Conservation (phyloP, 2,797 vertebrate species). For the Phrynocephalus guinanensis region DNA sequence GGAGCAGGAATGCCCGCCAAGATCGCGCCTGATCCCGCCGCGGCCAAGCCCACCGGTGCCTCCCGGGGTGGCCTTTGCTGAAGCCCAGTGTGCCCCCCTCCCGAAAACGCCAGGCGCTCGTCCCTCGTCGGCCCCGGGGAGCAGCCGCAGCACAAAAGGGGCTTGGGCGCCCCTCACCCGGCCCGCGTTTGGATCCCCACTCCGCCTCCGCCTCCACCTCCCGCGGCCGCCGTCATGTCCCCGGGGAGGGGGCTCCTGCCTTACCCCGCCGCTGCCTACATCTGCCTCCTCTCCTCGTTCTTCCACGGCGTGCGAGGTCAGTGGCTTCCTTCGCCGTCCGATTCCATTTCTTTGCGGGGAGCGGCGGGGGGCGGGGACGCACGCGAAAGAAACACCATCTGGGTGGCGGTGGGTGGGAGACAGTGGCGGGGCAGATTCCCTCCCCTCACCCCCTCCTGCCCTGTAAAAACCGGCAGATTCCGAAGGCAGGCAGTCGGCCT, state of each 20-base stretch:
- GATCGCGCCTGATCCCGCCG: background rate
- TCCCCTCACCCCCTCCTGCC: too few species aligned
- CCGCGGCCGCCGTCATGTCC: slow-evolving; percentile 32
- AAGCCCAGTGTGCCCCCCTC: slow-evolving; percentile 1
- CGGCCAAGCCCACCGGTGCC: background rate
- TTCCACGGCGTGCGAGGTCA: slow-evolving; percentile 29
- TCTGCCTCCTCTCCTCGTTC: slow-evolving; percentile 25
- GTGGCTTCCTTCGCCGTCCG: background rate
- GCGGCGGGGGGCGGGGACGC: too few species aligned
- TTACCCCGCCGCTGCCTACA: slow-evolving; percentile 32
- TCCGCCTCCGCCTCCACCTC: background rate
- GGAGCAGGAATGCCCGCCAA: background rate
- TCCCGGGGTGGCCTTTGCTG: slow-evolving; percentile 16
- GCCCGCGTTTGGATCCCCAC: too few species aligned
- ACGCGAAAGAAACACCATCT: too few species aligned
- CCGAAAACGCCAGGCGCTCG: too few species aligned
- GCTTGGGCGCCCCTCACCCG: slow-evolving; percentile 1
- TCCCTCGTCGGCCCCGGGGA: too few species aligned
- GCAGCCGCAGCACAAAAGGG: slow-evolving; percentile 6
- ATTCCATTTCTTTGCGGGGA: too few species aligned
- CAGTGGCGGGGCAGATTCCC: too few species aligned
- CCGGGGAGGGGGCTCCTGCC: slow-evolving; percentile 47
- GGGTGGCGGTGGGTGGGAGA: background rate
- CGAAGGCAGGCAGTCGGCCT: too few species aligned
- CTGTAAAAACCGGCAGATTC: too few species aligned